Conservation (phyloP, 2,797 vertebrate species). For the Acrocephalus scirpaceus region DNA sequence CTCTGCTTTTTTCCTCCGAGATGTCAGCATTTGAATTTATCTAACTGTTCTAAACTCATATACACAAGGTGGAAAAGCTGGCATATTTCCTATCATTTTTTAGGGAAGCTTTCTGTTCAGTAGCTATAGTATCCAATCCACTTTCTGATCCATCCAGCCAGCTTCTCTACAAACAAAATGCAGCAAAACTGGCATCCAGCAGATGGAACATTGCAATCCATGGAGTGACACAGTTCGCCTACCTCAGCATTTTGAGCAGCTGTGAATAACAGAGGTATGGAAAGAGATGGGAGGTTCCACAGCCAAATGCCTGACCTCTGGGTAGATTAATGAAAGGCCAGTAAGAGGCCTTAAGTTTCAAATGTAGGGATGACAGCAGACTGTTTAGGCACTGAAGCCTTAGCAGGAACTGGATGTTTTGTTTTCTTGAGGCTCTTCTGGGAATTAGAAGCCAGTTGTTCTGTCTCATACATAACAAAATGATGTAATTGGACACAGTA, state of each 20-base stretch:
- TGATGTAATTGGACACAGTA: not conserved
- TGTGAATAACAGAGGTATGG: not conserved
- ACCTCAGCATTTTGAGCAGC: not conserved
- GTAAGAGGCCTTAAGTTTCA: not conserved
- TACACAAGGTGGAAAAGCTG: not conserved
- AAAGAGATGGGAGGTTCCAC: not conserved
- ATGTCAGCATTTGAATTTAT: not conserved
- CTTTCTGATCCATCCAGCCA: not conserved
- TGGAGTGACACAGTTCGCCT: not conserved
- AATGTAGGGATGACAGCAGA: not conserved
- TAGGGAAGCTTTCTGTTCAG: not conserved
- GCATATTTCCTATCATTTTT: not conserved
- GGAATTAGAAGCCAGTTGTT: conserved; percentile 43
- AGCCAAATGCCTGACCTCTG: not conserved
- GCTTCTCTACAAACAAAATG: not conserved
- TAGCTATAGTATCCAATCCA: not conserved
- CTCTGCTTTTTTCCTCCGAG: not conserved
- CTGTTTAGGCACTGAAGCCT: not conserved
- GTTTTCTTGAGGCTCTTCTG: conserved; percentile 24
- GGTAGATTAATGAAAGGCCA: not conserved
- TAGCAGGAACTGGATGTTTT: conserved; percentile 4
- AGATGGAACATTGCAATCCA: not conserved
- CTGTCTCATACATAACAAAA: conserved; percentile 11
- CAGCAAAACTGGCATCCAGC: not conserved
- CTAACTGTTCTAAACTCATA: not conserved